phyloP scores from a whole-genome alignment of 2,113 vertebrate genomes.

The Oncorhynchus gorbuscha region DNA sequence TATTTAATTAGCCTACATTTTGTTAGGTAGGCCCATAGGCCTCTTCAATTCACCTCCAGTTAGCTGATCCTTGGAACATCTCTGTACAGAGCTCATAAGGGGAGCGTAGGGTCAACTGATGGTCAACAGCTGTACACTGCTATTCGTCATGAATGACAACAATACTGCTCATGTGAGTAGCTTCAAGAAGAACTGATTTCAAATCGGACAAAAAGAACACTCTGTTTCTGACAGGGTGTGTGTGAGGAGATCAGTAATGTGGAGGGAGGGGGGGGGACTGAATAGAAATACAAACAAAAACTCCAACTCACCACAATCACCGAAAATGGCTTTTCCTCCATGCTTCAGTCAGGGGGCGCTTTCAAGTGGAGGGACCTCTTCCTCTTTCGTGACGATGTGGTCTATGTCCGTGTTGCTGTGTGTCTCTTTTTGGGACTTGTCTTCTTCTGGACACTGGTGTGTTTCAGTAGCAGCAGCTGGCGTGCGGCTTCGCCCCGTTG shows the following conservation, averaged over 20 bases:
- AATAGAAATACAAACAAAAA: background rate
- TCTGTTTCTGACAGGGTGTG: background rate
- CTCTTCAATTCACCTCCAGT: background rate
- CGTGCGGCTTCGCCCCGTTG: background rate
- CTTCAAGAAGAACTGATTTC: too few relatives aligned
- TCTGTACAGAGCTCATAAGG: too few relatives aligned
- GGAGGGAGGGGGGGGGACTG: background rate
- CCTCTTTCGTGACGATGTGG: background rate
- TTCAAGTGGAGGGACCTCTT: background rate
- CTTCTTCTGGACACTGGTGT: background rate
- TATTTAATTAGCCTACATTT: too few relatives aligned
- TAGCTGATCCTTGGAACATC: background rate
- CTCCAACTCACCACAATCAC: slow-evolving; percentile 24
- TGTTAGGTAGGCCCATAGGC: background rate
- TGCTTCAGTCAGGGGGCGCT: background rate
- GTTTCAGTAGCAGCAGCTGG: background rate
- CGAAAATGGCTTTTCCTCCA: slow-evolving; percentile 21
- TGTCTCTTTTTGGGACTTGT: background rate
- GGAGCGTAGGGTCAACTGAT: too few relatives aligned
- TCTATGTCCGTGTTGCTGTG: background rate
- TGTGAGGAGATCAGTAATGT: background rate
- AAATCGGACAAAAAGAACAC: too few relatives aligned
- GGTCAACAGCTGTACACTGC: too few relatives aligned
- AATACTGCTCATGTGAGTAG: too few relatives aligned
- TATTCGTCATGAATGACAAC: too few relatives aligned